Percentiles rank a stretch among this genome's conserved stretches.
Conservation (phyloP, 2,888 invertebrate genomes). For the Papilio protenor region DNA sequence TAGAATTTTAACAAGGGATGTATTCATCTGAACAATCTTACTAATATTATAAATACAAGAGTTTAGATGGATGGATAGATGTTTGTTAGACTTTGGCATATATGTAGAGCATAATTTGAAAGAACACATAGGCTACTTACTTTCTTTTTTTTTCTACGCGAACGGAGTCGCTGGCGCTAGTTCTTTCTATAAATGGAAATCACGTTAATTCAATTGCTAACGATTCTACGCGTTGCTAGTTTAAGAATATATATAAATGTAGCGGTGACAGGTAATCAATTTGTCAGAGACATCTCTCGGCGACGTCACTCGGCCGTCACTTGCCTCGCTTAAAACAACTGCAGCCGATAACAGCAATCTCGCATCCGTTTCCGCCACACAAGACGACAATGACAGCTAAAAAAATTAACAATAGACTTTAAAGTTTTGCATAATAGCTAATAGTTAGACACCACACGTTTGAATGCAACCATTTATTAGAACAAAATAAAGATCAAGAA, state of each 20-base stretch:
- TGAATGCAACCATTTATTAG: not conserved
- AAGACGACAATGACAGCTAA: conserved; percentile 59
- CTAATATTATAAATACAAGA: no score
- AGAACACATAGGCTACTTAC: no score
- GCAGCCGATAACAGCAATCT: conserved; percentile 64
- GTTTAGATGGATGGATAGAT: no score
- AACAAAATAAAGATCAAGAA: not conserved
- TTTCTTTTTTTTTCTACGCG: no score
- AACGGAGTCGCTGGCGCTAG: no score
- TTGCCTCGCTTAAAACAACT: conserved; percentile 62
- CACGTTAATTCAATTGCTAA: not conserved
- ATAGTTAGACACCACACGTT: not conserved
- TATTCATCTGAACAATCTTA: no score
- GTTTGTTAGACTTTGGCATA: no score
- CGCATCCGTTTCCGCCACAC: conserved; percentile 76
- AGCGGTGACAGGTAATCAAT: conserved; percentile 50
- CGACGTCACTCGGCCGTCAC: conserved; percentile 57
- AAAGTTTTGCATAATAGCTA: conserved; percentile 23
- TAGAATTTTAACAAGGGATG: no score
- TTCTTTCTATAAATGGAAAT: not conserved
- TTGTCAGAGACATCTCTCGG: conserved; percentile 58
- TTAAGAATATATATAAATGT: conserved; percentile 14
- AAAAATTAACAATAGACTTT: conserved; percentile 46
- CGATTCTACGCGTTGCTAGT: not conserved
- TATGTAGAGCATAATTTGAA: no score